Base-by-base conservation (phyloP, 2,113 vertebrate genomes). In the Colistium nudipinnis region DNA sequence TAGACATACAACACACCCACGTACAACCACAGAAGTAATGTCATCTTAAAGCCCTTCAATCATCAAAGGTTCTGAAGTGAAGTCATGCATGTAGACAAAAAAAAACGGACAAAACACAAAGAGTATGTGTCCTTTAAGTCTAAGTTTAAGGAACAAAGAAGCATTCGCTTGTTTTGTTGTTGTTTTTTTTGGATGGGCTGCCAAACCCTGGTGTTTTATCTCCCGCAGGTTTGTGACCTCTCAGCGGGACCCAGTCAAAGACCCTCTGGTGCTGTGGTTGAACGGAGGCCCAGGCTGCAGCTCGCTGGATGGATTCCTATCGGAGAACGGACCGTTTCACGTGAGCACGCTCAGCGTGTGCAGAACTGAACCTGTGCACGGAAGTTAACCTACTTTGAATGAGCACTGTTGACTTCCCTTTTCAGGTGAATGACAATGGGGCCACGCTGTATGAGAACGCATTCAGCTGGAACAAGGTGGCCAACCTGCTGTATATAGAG, bases 231-330 rank as follows among this genome's bases (percentile, higher is more conserved):
- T 94, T 81, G 93, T 93, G 69, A 92, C 92, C 0, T 94, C 93
- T 38, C 91, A 93, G 84, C 65, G 84, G 24, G 69, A 92, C 78
- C 93, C 93, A 0, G 36, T 59, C 22, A 86, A 78, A 24, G 93
- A 94, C 72, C 93, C 93, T 4, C 43, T 94, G 47, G 88, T 94
- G n/a, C 87, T 94, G 5, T 94, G 93, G 93, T 69, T 94, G 63
- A 94, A 94, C 1, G 93, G 93, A 12, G 93, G 93, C 10, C 93
- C 93, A 0, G 93, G 93, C 30, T 94, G 93, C 87, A 94, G 93
- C 82, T 94, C 93, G 0, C 64, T 94, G 60, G 93, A 93, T 33
- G 93, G 93, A 10, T 92, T 93, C 63, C 82, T 94, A 30, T 93
- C 93, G 14, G 93, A 94, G 61, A 92, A 94, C 7, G 93, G 93